Evolutionary conservation across 2,888 invertebrate genomes (phyloP).

Genomic region (Hypolimnas misippus): DNA sequence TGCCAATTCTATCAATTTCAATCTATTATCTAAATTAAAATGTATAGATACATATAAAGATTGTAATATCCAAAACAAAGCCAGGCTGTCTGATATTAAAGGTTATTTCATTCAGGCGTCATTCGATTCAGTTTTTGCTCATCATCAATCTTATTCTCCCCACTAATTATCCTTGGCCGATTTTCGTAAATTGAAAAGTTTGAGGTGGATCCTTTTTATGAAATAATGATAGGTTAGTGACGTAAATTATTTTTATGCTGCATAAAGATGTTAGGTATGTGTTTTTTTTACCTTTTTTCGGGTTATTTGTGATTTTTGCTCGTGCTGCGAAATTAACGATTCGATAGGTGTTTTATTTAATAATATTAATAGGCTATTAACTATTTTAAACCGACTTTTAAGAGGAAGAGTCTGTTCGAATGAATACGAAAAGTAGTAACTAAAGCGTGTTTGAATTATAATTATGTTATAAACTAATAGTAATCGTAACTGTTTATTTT

Average conservation of each 20-base stretch:
- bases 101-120: conserved; percentile 34
- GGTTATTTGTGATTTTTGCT: conserved; percentile 19
- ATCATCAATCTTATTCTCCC: conserved; percentile 39
- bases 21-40: too few species aligned
- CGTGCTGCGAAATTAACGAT: conserved; percentile 16
- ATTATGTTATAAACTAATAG: too few species aligned
- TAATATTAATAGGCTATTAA: background rate
- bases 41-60: too few species aligned
- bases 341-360: background rate
- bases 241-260: conserved; percentile 28
- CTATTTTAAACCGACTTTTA: too few species aligned
- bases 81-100: conserved; percentile 34
- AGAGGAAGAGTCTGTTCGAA: too few species aligned
- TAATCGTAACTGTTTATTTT: too few species aligned
- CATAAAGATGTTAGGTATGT: conserved; percentile 26
- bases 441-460: too few species aligned
- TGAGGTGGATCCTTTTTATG: conserved; percentile 43
- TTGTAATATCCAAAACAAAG: conserved; percentile 4
- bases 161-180: conserved; percentile 46
- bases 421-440: too few species aligned
- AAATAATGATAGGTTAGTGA: conserved; percentile 46
- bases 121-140: conserved; percentile 41
- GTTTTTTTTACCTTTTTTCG: conserved; percentile 14
- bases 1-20: too few species aligned
- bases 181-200: conserved; percentile 45